Evolutionary conservation across 2,797 vertebrate genomes (phyloP), one percentile per base, ranked within the genome.

Genomic region (Siniperca undulata): DNA sequence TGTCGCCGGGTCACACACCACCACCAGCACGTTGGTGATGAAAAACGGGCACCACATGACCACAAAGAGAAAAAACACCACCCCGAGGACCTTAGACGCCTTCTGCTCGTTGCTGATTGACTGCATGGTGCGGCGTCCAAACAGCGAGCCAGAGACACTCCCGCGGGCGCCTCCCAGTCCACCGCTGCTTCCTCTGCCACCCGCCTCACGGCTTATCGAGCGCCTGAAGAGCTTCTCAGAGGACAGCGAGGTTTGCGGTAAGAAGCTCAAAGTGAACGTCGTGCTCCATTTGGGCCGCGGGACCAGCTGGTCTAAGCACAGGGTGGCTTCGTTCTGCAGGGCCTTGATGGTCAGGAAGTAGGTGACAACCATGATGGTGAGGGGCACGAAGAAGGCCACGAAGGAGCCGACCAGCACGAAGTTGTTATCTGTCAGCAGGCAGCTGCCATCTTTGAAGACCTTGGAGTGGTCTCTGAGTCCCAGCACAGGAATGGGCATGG

Each of bases 41-140:
- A 99, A 99, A 83, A 99, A 99, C 0, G 98, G 98, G 88, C 98
- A 98, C 98, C 98, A 99, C 98, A 99, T 99, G 80, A 98, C 95
- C 77, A 99, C 98, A 14, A 99, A 99, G 69, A 99, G 96, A 53
- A 99, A 97, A 89, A 99, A 99, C 70, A 99, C 98, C 60, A 99
- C 97, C 13, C 98, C 98, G 42, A 99, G 96, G 38, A 99, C 98
- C 89, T 99, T 99, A 78, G 98, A 98, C 0, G 98, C 98, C 89
- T 99, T 99, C 92, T 98, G 98, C 87, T 99, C 98, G 0, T 99
- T 99, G 95, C 95, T 98, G 92, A 99, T 98, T 42, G 97, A 98
- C 93, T 99, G 98, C 95, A 97, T 97, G 64, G 97, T 97, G 91
- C 97, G 97, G 6, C 97, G 96, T 56, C 97, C 96, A 0, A 96